Base-by-base conservation (phyloP, 2,113 vertebrate species). In the Calypte anna region DNA sequence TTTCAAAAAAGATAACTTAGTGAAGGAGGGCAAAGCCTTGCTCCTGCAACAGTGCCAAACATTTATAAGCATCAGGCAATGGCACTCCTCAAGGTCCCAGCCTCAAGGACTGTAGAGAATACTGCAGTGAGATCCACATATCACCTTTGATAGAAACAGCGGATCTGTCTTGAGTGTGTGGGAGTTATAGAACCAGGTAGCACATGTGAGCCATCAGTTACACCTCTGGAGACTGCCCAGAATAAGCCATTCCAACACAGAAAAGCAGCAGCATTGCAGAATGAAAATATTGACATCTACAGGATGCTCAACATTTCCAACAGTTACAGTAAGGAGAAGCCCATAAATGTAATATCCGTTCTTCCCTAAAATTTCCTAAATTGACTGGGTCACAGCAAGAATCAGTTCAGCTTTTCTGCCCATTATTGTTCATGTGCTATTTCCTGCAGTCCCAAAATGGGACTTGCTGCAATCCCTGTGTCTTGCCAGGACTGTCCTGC, bases 1-100 rank as follows among this genome's bases (percentile, higher is more conserved):
- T 58, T 54, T 79, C 0, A 0, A 28, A 23, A 33, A 53, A 20
- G 44, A 43, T 40, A 14, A 31, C 14, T n/a, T 0, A 67, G 84
- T 30, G 50, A 57, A 62, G 62, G 36, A 80, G 40, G 31, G 36
- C 4, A 1, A 79, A 79, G 33, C 30, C 22, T 62, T 40, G 27
- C 46, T 74, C 55, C 22, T 57, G 21, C 23, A 33, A 21, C 46
- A 78, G 53, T 43, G 62, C 23, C 58, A 43, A 53, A 25, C 43
- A 27, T 25, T 7, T 69, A 2, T 24, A 54, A 51, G 21, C 40
- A 80, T 25, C 2, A 3, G 44, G 14, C 21, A 43, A 66, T 1
- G 8, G 20, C 7, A 57, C 63, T 82, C 83, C 43, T 25, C 51
- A 80, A 53, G 58, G 62, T 48, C 28, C 74, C 61, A 27, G 25